Conservation (phyloP, 1,140 invertebrate genomes). For the Pinna nobilis region DNA sequence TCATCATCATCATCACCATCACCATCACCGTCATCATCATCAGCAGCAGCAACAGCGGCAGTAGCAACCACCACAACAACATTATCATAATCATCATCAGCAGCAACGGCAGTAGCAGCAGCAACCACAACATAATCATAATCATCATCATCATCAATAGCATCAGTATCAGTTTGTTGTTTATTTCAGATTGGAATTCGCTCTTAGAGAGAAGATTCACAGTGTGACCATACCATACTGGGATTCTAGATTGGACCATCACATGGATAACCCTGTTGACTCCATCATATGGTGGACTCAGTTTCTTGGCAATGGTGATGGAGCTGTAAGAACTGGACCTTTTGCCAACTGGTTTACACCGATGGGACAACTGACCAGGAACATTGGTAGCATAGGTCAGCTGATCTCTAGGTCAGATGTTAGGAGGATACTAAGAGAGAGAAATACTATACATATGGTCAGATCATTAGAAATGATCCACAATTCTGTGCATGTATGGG, state of each 20-base stretch:
- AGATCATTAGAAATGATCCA: conserved; percentile 32
- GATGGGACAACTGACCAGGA: background rate
- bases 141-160: too few relatives aligned
- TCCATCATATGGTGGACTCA: background rate
- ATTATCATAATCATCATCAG: too few relatives aligned
- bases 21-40: too few relatives aligned
- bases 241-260: conserved; percentile 29
- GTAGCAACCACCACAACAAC: background rate
- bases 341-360: conserved; percentile 10
- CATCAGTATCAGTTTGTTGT: background rate
- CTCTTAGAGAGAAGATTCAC: background rate
- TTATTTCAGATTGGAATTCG: conserved; percentile 12
- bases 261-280: conserved; percentile 3
- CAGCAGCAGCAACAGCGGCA: too few relatives aligned
- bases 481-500: conserved; percentile 35
- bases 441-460: background rate
- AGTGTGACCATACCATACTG: conserved; percentile 22
- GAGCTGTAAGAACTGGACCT: conserved; percentile 11
- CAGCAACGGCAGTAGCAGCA: background rate
- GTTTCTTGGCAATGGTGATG: conserved; percentile 24
- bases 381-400: background rate
- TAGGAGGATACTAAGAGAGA: background rate
- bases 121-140: background rate
- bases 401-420: background rate
- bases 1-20: too few relatives aligned